Percentiles rank a stretch among this genome's conserved stretches.
Evolutionary conservation across 2,113 vertebrate species (phyloP).

Genomic region (Todiramphus chloris): DNA sequence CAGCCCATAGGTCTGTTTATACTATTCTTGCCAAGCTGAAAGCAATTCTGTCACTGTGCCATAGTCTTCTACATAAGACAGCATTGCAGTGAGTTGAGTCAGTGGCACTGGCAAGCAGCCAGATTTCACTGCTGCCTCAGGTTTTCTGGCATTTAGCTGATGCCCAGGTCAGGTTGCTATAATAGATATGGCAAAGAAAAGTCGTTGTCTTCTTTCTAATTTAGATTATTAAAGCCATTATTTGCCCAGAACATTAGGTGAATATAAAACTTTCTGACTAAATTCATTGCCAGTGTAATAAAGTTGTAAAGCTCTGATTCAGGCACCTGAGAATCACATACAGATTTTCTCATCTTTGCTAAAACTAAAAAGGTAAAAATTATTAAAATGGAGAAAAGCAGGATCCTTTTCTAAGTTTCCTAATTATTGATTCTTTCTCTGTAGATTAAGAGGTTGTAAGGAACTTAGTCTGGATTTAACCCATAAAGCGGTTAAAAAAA

Average conservation of each 20-base stretch:
- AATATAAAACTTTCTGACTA: background rate
- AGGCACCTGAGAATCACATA: background rate
- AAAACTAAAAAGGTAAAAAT: background rate
- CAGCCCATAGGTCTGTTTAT: slow-evolving; percentile 45
- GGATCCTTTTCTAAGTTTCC: background rate
- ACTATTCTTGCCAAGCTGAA: slow-evolving; percentile 30
- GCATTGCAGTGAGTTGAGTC: background rate
- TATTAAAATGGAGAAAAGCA: background rate
- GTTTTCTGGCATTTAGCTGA: slow-evolving; percentile 44
- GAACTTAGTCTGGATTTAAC: background rate
- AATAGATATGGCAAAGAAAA: slow-evolving; percentile 5
- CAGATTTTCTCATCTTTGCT: background rate
- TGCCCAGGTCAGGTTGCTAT: slow-evolving; percentile 16
- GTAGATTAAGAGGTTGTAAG: background rate
- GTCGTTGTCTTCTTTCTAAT: background rate
- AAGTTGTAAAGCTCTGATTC: background rate
- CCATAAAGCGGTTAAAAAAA: background rate
- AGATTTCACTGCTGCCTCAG: slow-evolving; percentile 9
- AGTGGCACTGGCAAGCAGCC: background rate
- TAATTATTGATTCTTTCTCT: background rate
- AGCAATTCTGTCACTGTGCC: background rate
- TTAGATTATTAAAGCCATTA: background rate
- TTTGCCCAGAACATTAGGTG: background rate
- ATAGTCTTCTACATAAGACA: background rate
- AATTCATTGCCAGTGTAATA: background rate